phyloP scores from a whole-genome alignment of 2,113 vertebrate genomes.

The Heterotis niloticus region DNA sequence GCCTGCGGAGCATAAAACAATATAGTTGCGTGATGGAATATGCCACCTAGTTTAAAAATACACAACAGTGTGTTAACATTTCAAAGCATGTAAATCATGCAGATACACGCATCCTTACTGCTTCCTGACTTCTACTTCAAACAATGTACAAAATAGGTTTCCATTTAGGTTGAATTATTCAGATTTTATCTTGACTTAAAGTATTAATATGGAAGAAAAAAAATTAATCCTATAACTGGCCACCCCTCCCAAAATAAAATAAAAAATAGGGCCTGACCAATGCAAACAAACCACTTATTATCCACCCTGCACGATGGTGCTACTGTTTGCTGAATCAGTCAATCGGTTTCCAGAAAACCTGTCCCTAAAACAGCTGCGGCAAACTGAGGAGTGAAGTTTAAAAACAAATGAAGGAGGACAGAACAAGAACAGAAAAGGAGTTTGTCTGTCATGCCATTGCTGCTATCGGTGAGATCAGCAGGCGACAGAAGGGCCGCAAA shows the following conservation, averaged over 20 bases:
- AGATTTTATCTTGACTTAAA: not conserved
- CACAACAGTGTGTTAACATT: not conserved
- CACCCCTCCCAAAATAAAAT: not conserved
- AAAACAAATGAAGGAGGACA: conserved; percentile 1
- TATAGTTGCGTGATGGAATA: not conserved
- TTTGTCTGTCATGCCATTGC: conserved; percentile 35
- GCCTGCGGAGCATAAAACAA: not conserved
- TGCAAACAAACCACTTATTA: not conserved
- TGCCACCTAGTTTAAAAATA: conserved; percentile 7
- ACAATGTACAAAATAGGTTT: conserved; percentile 10
- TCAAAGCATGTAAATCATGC: conserved; percentile 70
- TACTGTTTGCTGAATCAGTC: not conserved
- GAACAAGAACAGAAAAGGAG: not conserved
- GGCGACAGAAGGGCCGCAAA: conserved; percentile 25
- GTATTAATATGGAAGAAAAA: no score
- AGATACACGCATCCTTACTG: conserved; percentile 40
- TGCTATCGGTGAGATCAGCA: conserved; percentile 38
- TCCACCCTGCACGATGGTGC: not conserved
- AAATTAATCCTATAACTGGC: conserved; percentile 14
- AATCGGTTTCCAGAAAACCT: not conserved
- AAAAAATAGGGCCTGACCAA: conserved; percentile 10
- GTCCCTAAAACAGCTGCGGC: not conserved
- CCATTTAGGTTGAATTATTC: conserved; percentile 15
- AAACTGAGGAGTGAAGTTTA: conserved; percentile 6
- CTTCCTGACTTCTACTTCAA: not conserved